Base-by-base conservation (phyloP, 2,888 invertebrate species). In the Miltochrista miniata region DNA sequence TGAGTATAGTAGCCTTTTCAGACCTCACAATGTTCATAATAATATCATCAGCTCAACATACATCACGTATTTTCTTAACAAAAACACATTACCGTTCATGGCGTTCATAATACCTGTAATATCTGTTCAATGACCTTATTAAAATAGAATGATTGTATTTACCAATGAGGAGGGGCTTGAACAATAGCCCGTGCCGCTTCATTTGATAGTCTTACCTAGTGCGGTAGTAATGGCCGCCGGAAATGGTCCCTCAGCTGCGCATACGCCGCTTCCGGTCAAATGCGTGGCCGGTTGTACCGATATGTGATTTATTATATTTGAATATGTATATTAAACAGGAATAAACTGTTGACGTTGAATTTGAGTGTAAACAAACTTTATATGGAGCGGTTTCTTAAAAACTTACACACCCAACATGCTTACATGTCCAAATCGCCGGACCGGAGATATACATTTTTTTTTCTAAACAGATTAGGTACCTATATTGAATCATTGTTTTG, bases 101-200 rank as follows among this genome's bases (percentile, higher is more conserved):
- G 29, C 10, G 24, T 45, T 11, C 11, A 31, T 38, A 40, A 40
- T 11, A 24, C 24, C 11, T 45, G 46, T 63, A 68, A 76, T 70
- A 65, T 58, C 64, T 78, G 84, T 80, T 70, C 85, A 81, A 77
- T 81, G 86, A 81, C 80, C 83, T 72, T 67, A 69, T 66, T 69
- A 70, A 51, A 56, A 46, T 51, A 54, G 56, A 4, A 24, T 24
- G 46, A 61, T 65, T 59, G 59, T 64, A 68, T 64, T 73, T 70
- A 70, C 59, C 63, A 66, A 77, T 83, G 78, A 11, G 77, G 83
- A 79, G 77, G 75, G 76, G 68, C 65, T 58, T 70, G 72, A 77
- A 87, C 88, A 86, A 87, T 86, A 62, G 77, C 61, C 59, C 73
- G 84, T 79, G 78, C 76, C 86, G 86, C 76, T 82, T 81, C 85